Conservation (phyloP, 2,797 vertebrate species). For the Atherinosoma microstoma region DNA sequence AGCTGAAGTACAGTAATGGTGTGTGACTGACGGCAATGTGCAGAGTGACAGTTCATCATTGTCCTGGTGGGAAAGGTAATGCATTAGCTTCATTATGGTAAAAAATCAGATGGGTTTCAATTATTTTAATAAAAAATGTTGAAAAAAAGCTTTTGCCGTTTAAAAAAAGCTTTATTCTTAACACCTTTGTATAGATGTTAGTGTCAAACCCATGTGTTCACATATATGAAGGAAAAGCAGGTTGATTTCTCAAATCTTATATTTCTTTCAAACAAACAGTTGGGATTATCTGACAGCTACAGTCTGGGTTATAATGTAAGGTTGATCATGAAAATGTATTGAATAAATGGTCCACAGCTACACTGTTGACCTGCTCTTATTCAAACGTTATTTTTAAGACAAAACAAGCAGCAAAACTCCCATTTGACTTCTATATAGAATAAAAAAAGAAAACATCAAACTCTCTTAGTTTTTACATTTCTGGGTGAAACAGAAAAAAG, state of each 20-base stretch:
- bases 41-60: constrained; percentile 24
- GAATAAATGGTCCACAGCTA: constrained; percentile 14
- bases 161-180: no score
- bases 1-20: constrained; percentile 27
- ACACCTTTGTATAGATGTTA: neutral
- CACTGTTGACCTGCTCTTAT: constrained; percentile 8
- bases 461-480: constrained; percentile 6
- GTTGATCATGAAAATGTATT: constrained; percentile 26
- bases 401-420: neutral
- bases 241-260: constrained; percentile 26
- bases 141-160: neutral
- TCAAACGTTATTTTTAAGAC: constrained; percentile 10
- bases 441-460: neutral
- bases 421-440: neutral
- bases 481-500: constrained; percentile 13
- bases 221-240: constrained; percentile 13
- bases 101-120: constrained; percentile 25
- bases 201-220: neutral
- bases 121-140: neutral
- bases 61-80: constrained; percentile 18
- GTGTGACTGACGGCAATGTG: constrained; percentile 27
- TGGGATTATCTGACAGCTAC: constrained; percentile 33
- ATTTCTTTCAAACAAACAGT: constrained; percentile 53
- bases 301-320: constrained; percentile 31
- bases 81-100: constrained; percentile 21